A percentile compares a stretch with the other conserved stretches of the same genome.
Conservation (phyloP, 2,797 vertebrate species). For the Otolemur crassicaudatus region DNA sequence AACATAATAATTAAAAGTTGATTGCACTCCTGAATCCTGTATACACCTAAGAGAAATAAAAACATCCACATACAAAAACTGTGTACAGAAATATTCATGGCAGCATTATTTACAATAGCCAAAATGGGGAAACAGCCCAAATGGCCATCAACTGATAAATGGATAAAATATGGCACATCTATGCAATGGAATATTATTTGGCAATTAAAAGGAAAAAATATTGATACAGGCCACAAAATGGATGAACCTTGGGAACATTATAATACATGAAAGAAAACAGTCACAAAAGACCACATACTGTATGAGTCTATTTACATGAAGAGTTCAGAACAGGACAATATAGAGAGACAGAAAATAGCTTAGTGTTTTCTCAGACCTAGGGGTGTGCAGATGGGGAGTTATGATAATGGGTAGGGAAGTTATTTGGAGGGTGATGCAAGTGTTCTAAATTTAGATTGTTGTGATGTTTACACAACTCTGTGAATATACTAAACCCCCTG, state of each 20-base stretch:
- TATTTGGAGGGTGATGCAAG: neutral
- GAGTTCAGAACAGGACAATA: neutral
- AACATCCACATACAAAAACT: constrained; percentile 7
- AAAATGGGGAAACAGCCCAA: neutral
- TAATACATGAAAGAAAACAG: neutral
- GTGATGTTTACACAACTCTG: neutral
- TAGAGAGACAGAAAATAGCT: neutral
- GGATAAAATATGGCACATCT: neutral
- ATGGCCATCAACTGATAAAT: neutral
- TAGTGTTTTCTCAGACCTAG: neutral
- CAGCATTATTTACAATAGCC: neutral
- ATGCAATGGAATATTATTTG: neutral
- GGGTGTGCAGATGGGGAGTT: neutral
- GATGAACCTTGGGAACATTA: neutral
- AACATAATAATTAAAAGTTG: neutral
- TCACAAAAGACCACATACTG: neutral
- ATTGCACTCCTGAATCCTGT: neutral
- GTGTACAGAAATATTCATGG: neutral
- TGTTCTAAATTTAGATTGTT: neutral
- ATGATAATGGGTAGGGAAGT: neutral
- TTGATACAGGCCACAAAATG: neutral
- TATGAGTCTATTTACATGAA: neutral
- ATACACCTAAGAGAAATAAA: neutral
- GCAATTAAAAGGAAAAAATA: constrained; percentile 12
- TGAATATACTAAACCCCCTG: neutral